phyloP scores from a whole-genome alignment of 2,113 vertebrate genomes.

The Heterocephalus glaber region DNA sequence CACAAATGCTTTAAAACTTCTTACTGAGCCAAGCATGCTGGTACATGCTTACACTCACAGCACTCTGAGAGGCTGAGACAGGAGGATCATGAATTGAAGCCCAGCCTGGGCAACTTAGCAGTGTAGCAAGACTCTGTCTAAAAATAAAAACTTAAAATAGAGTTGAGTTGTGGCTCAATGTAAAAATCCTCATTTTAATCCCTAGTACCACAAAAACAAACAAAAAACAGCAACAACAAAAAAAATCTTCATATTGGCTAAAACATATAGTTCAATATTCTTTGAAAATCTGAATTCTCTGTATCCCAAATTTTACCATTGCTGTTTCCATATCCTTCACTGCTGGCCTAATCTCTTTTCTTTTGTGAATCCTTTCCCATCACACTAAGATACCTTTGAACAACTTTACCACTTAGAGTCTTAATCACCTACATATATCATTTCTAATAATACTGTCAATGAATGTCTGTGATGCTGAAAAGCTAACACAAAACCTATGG shows the following conservation, averaged over 20 bases:
- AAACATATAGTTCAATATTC: background rate
- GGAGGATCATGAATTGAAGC: background rate
- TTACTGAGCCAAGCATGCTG: background rate
- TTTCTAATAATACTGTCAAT: background rate
- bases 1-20: background rate
- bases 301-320: background rate
- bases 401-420: background rate
- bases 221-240: background rate
- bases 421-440: background rate
- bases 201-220: background rate
- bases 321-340: background rate
- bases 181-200: background rate
- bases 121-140: background rate
- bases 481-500: background rate
- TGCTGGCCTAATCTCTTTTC: background rate
- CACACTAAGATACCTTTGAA: background rate
- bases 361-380: background rate
- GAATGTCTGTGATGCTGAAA: background rate
- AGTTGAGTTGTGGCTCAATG: background rate
- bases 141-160: background rate
- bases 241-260: background rate
- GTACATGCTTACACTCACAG: background rate
- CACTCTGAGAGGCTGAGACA: background rate
- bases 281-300: background rate
- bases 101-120: background rate